A percentile compares a stretch with the other conserved stretches of the same genome.
Conservation (phyloP, 2,888 invertebrate genomes). For the Gerosis bhagava region DNA sequence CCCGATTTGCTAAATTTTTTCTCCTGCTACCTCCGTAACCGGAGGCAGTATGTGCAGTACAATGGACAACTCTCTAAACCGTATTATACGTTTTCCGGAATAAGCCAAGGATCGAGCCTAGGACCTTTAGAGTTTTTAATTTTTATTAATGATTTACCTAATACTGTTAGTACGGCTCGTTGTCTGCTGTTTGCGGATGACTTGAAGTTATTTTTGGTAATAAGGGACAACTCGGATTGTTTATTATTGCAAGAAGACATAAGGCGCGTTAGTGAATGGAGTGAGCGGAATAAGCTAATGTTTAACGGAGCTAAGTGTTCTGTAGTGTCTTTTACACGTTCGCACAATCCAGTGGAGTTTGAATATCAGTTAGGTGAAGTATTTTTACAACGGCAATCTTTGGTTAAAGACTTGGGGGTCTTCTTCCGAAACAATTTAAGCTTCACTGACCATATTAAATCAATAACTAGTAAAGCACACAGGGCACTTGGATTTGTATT, state of each 20-base stretch:
- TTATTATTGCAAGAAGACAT: not conserved
- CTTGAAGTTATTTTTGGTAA: not conserved
- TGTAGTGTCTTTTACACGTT: not conserved
- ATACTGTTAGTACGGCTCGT: not conserved
- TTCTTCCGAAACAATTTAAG: not conserved
- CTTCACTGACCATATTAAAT: not conserved
- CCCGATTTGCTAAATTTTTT: no score
- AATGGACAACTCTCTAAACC: not conserved
- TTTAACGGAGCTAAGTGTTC: not conserved
- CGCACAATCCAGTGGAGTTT: not conserved
- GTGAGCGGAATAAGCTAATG: not conserved
- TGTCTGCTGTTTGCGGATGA: not conserved
- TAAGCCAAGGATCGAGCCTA: not conserved
- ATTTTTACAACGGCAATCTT: not conserved
- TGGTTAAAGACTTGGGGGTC: not conserved
- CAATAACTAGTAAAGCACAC: not conserved
- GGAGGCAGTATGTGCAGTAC: not conserved
- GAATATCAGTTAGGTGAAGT: not conserved
- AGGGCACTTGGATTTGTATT: not conserved
- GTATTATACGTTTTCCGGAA: not conserved
- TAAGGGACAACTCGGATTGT: not conserved
- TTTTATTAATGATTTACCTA: not conserved
- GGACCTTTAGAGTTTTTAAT: not conserved
- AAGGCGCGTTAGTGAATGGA: not conserved
- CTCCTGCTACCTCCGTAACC: not conserved